Base-by-base conservation (phyloP, 1,140 invertebrate genomes). In the Zaprionus taronus region DNA sequence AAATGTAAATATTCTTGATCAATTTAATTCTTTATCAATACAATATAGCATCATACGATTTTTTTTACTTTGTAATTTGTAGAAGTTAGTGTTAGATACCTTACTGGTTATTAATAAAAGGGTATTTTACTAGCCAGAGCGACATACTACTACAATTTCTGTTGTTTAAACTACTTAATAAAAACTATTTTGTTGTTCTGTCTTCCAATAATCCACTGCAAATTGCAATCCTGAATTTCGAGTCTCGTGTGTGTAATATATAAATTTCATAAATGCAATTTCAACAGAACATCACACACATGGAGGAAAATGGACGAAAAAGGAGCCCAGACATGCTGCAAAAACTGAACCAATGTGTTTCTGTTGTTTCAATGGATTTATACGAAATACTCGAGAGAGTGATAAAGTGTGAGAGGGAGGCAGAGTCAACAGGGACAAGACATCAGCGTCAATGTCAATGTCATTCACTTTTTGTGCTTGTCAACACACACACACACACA, bases 261-360 rank as follows among this genome's bases (percentile, higher is more conserved):
- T 81, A 85, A 84, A 84, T 68, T 85, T 71, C 57, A 85, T 85
- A 78, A 78, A 81, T 78, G 78, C 66, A 78, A 85, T 78, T 84
- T 85, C 69, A 81, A 61, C 78, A 84, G 78, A 65, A 61, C 78
- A 84, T 84, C 77, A 84, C 64, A 71, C 62, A 71, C 66, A 74
- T 22, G 12, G 51, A 38, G 38, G 44, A 56, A n/a, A 28, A 20
- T 51, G 24, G 61, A 55, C 47, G 51, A 55, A 44, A 47, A 7
- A 49, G 28, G 15, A 15, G 26, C 20, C 11, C 15, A 22, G 22
- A 22, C n/a, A 9, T 17, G 24, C 7, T 56, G 34, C 75, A 58
- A 49, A 34, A 51, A 14, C 62, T 44, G 17, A 14, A 63, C 28
- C 28, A 61, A 61, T 36, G 20, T 26, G 17, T 11, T 9, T n/a